Evolutionary conservation across 2,888 invertebrate species (phyloP).

Genomic region (Ectobius pallidus): DNA sequence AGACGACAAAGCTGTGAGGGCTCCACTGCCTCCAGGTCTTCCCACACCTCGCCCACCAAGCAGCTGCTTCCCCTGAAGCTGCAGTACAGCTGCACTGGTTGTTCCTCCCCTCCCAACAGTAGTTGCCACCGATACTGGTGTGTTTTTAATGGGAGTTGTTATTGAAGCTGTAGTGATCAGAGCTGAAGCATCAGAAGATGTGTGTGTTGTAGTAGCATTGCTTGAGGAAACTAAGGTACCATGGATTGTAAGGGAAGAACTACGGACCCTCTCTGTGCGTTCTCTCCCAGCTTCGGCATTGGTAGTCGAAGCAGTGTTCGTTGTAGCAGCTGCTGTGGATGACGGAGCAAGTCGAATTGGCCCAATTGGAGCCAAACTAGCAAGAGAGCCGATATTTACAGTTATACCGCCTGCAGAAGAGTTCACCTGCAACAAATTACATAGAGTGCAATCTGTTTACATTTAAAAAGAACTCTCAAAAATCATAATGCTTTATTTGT

Average conservation of each 20-base stretch:
- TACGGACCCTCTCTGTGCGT: not conserved
- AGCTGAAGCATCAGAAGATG: not conserved
- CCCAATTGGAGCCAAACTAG: conserved; percentile 54
- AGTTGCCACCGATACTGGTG: not conserved
- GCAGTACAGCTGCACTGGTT: conserved; percentile 15
- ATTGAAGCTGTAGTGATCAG: not conserved
- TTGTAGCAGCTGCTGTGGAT: conserved; percentile 46
- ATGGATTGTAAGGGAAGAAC: conserved; percentile 27
- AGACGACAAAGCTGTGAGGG: conserved; percentile 46
- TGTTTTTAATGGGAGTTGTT: not conserved
- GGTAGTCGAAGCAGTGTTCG: not conserved
- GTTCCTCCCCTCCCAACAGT: not conserved
- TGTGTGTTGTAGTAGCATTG: not conserved
- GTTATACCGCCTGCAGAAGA: conserved; percentile 53
- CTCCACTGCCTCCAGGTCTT: conserved; percentile 39
- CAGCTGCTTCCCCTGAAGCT: conserved; percentile 43
- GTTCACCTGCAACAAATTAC: conserved; percentile 25
- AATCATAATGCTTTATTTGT: too few relatives aligned
- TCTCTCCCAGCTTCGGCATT: not conserved
- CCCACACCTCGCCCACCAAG: conserved; percentile 12
- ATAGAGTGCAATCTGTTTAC: too few relatives aligned
- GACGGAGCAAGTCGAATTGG: conserved; percentile 51
- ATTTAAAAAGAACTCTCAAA: too few relatives aligned
- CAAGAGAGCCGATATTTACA: conserved; percentile 54
- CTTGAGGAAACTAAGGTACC: conserved; percentile 15